These are phyloP conservation scores for Rhopalosiphum nymphaeae DNA, from an alignment of 2,888 invertebrate genomes.

Conservation along the genomic window DNA sequence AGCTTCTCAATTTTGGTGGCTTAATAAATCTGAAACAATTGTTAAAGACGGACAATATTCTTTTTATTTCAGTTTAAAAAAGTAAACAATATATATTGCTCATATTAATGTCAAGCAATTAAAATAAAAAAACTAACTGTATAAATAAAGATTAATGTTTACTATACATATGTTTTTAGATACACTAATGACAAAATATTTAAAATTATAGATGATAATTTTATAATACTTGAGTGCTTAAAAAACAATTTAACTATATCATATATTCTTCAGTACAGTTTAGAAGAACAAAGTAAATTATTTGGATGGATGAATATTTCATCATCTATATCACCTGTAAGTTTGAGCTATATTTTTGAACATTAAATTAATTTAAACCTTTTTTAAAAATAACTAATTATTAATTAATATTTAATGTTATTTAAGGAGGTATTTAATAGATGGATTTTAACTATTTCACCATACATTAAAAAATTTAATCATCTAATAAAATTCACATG, in stretches of 20 bases:
- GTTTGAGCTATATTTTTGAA: not conserved
- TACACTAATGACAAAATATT: slow-evolving; percentile 34
- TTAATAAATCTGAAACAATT: slow-evolving; percentile 17
- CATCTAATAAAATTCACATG: slow-evolving; percentile 19
- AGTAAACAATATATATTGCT: not conserved
- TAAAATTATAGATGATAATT: slow-evolving; percentile 44
- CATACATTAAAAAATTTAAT: slow-evolving; percentile 32
- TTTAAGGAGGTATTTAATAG: slow-evolving; percentile 52
- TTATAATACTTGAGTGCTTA: slow-evolving; percentile 45
- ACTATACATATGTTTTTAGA: slow-evolving; percentile 15
- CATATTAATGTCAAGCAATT: not conserved
- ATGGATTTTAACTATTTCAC: slow-evolving; percentile 47
- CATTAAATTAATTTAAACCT: not conserved
- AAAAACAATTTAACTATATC: slow-evolving; percentile 33
- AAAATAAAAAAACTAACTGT: not conserved
- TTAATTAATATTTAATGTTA: not conserved
- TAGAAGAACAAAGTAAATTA: slow-evolving; percentile 26
- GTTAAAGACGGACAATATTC: not conserved
- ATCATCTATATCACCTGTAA: slow-evolving; percentile 51
- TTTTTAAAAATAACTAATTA: not conserved
- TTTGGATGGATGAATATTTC: slow-evolving; percentile 53
- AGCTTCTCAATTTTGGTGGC: slow-evolving; percentile 44
- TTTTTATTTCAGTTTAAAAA: slow-evolving; percentile 48
- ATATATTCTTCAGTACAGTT: slow-evolving; percentile 48
- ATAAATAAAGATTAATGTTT: not conserved